These are phyloP conservation scores for Thamnophis sirtalis DNA, from an alignment of 2,113 vertebrate species.

Conservation along the genomic window DNA sequence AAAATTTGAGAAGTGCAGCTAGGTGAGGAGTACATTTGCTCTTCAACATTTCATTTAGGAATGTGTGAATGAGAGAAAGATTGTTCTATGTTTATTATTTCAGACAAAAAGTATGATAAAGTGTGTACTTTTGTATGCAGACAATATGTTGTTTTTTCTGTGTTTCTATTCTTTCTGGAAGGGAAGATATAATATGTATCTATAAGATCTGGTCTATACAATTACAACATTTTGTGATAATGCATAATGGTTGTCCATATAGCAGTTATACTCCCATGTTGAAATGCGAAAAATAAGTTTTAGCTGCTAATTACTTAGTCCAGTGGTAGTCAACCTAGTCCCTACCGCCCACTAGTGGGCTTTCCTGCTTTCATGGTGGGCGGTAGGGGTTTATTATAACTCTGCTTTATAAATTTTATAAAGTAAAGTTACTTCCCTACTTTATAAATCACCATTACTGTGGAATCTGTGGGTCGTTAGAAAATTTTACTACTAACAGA, in stretches of 20 bases:
- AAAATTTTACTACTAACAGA: too few species aligned
- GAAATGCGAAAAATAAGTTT: neutral
- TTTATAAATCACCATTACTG: too few species aligned
- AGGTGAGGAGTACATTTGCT: neutral
- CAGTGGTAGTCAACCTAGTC: too few species aligned
- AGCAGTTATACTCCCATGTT: neutral
- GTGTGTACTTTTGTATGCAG: neutral
- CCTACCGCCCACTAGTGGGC: too few species aligned
- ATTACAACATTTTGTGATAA: neutral
- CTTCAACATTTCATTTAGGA: neutral
- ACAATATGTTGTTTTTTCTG: neutral
- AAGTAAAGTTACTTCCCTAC: too few species aligned
- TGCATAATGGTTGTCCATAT: neutral
- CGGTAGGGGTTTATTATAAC: too few species aligned
- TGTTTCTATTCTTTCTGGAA: neutral
- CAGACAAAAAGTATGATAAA: neutral
- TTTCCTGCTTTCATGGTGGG: too few species aligned
- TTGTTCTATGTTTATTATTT: neutral
- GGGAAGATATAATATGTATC: neutral
- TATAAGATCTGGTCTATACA: neutral
- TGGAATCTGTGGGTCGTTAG: too few species aligned
- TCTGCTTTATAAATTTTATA: too few species aligned
- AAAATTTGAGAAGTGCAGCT: neutral
- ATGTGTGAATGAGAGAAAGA: neutral
- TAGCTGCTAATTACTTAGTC: neutral